Evolutionary conservation across 2,797 vertebrate genomes (phyloP), one percentile per base, ranked within the genome.

Genomic region (Hybognathus amarus): DNA sequence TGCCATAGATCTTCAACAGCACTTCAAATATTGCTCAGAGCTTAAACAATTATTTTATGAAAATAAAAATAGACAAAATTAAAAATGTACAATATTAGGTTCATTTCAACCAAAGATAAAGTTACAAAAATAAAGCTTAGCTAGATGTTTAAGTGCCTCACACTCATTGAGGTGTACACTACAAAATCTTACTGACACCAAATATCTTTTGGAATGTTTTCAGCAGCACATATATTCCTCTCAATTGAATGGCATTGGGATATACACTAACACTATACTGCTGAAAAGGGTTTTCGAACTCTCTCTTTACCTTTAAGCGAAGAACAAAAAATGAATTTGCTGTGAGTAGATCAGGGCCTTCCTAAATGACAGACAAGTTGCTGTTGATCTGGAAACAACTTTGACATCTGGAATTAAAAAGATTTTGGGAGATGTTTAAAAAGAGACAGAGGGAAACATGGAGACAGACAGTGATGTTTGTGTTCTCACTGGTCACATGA

Each of bases 401-500:
- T 22, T 33, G 13, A 66, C 2, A 1, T 27, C 59, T 64, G 40
- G 24, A 47, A 30, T 52, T 67, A 38, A 68, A 30, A 45, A 20
- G 24, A 61, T 71, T 8, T 71, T 17, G 30, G 24, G 10, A 61
- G n/a, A 27, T 42, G 4, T 45, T 59, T 22, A 33, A n/a, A 61
- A 12, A 17, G 17, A 59, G 50, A 42, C 8, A 27, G 27, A 56
- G 67, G 18, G 54, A 74, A 50, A 52, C 30, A 61, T 45, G 8
- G 20, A 71, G 54, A 73, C 27, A 38, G 45, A 74, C 17, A 89
- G 11, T 63, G n/a, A 56, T 5, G 36, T 10, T 75, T 86, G 78
- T 42, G 24, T 75, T 30, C 83, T 85, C 79, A 18, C n/a, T 67
- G 20, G 17, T 24, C 64, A 79, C 63, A 50, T 61, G 61, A 77